These are phyloP conservation scores for Stomorhina lunata DNA, from an alignment of 2,888 invertebrate species.

Conservation along the genomic window DNA sequence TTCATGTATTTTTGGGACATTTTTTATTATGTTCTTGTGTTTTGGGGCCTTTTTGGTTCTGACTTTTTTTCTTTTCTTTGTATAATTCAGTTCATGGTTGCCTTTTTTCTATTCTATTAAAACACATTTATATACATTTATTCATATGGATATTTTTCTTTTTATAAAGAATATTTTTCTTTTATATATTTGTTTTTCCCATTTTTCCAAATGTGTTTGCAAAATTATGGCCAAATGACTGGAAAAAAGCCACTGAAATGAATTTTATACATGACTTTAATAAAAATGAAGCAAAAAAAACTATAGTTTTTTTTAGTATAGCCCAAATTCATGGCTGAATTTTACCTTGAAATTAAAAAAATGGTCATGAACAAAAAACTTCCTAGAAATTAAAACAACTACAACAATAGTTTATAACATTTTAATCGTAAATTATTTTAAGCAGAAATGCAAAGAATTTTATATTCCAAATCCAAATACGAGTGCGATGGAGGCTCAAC, in stretches of 20 bases:
- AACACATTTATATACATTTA: neutral
- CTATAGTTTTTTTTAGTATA: neutral
- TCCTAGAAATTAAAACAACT: neutral
- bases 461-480: neutral
- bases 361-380: slow-evolving; percentile 12
- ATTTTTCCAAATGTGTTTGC: slow-evolving; percentile 36
- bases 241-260: slow-evolving; percentile 5
- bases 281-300: neutral
- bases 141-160: slow-evolving; percentile 21
- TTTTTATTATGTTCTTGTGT: slow-evolving; percentile 14
- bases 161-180: slow-evolving; percentile 25
- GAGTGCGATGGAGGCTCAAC: neutral
- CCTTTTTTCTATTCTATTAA: slow-evolving; percentile 7
- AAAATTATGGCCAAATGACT: slow-evolving; percentile 43
- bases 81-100: slow-evolving; percentile 29
- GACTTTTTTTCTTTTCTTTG: neutral
- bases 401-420: neutral
- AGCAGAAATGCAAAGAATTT: neutral
- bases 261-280: slow-evolving; percentile 9
- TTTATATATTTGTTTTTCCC: slow-evolving; percentile 33
- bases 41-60: neutral
- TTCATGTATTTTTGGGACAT: neutral
- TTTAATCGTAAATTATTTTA: neutral
- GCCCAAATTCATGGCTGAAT: neutral
- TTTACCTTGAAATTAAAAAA: slow-evolving; percentile 49